phyloP scores from a whole-genome alignment of 2,113 vertebrate species.

The Crotalus horridus region DNA sequence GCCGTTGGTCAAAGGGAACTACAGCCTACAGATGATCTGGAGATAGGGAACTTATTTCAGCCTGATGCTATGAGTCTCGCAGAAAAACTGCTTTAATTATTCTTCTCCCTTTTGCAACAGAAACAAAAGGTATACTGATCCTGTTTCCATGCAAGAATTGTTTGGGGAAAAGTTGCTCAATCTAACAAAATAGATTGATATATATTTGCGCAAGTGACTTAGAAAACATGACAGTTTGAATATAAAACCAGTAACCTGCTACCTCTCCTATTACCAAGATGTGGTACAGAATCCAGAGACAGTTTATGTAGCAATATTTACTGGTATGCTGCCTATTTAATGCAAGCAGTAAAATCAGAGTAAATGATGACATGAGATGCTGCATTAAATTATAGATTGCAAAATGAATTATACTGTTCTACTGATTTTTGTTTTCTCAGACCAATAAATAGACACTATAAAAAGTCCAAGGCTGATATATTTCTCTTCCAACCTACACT shows the following conservation, averaged over 20 bases:
- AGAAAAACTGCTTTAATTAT: not conserved
- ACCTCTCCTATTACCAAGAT: not conserved
- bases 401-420: not conserved
- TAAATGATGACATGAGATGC: not conserved
- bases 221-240: not conserved
- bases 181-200: not conserved
- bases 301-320: not conserved
- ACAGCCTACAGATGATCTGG: not conserved
- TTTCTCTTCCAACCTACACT: not conserved
- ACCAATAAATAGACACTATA: not conserved
- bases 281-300: not conserved
- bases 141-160: not conserved
- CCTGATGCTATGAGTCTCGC: not conserved
- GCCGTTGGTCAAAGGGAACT: not conserved
- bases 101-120: not conserved
- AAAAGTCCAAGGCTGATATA: not conserved
- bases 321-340: not conserved
- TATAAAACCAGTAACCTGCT: not conserved
- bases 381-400: not conserved
- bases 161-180: not conserved
- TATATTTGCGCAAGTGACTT: not conserved
- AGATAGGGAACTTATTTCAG: not conserved
- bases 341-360: not conserved
- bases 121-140: not conserved
- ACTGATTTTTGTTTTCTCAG: not conserved